A percentile compares a stretch with the other conserved stretches of the same genome.
These are phyloP conservation scores for Megastigmus dorsalis DNA, from an alignment of 2,888 invertebrate species.

Conservation along the genomic window DNA sequence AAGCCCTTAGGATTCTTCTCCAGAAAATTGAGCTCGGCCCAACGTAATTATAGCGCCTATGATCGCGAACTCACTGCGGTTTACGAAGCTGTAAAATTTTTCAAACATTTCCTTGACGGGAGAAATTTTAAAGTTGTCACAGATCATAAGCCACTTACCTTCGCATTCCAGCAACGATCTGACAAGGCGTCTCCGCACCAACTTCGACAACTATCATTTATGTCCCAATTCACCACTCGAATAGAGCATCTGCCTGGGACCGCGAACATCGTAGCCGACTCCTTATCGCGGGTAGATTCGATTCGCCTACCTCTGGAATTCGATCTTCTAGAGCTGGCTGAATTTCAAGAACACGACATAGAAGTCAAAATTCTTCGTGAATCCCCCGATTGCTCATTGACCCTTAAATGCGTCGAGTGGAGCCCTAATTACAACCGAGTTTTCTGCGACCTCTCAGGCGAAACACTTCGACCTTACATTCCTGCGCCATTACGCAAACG, in stretches of 20 bases:
- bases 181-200: not conserved
- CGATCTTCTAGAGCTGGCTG: not conserved
- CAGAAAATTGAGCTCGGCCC: not conserved
- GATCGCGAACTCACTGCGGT: too few species aligned
- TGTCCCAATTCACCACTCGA: not conserved
- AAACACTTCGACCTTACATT: too few species aligned
- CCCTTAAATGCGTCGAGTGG: not conserved
- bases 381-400: not conserved
- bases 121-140: too few species aligned
- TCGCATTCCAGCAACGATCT: not conserved
- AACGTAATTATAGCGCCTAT: not conserved
- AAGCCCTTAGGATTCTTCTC: not conserved
- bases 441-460: too few species aligned
- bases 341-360: not conserved
- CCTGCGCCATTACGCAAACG: too few species aligned
- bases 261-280: not conserved
- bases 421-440: not conserved
- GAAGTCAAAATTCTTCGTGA: not conserved
- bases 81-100: not conserved
- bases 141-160: not conserved
- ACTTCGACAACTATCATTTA: not conserved
- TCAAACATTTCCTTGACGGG: not conserved
- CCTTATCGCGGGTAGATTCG: not conserved
- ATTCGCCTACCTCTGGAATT: not conserved
- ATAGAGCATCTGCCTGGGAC: not conserved